Conservation (phyloP, 2,113 vertebrate genomes). For the Cathartes aura region DNA sequence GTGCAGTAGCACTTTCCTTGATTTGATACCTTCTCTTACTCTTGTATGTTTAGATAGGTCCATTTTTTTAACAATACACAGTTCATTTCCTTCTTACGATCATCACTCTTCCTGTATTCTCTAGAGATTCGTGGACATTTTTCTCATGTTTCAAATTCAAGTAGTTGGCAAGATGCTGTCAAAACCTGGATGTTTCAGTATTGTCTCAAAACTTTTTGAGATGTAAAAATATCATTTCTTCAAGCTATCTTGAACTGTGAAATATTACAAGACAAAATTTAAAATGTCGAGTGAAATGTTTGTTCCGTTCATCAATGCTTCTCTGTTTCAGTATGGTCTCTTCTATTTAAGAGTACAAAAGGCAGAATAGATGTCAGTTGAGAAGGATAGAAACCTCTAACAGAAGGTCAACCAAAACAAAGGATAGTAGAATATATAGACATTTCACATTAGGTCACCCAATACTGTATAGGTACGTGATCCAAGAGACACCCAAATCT, state of each 20-base stretch:
- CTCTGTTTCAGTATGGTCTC: background rate
- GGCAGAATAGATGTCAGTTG: background rate
- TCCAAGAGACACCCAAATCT: background rate
- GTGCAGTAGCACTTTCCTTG: background rate
- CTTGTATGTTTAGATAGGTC: background rate
- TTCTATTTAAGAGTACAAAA: background rate
- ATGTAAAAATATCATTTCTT: background rate
- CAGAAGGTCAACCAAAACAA: background rate
- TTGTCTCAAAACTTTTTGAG: background rate
- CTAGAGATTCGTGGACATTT: background rate
- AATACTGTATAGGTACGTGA: fast-evolving
- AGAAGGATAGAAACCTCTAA: background rate
- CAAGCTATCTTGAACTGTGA: background rate
- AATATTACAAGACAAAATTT: background rate
- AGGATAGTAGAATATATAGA: background rate
- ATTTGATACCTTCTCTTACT: background rate
- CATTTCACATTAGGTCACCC: background rate
- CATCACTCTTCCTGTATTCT: background rate
- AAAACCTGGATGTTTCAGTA: background rate
- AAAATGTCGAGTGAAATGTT: background rate
- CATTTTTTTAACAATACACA: background rate
- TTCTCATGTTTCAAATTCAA: background rate
- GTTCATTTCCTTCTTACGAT: background rate
- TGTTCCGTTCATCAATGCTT: background rate
- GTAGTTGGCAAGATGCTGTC: background rate